Evolutionary conservation across 2,797 vertebrate genomes (phyloP), one percentile per base, ranked within the genome.

Genomic region (Anguilla anguilla): DNA sequence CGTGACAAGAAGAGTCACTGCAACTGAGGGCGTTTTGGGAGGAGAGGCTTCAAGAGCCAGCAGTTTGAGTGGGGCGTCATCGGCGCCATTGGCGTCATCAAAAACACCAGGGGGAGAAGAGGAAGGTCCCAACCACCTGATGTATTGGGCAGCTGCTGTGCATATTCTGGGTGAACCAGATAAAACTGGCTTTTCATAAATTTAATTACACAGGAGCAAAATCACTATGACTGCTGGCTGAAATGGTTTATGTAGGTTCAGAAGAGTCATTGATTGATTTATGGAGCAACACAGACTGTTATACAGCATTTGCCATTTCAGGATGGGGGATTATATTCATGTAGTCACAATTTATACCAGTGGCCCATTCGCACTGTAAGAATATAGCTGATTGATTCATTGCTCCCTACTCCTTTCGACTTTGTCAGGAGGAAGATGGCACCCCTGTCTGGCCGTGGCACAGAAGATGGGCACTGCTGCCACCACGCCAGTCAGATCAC

Each of bases 401-500:
- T 39, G 74, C 35, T 77, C 13, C 74, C 74, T n/a, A 19, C 7
- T 43, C 7, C 43, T 77, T 77, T 39, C 22, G 69, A 17, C 74
- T 43, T 74, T 11, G 74, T 43, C 35, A 43, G 74, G 35, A 5
- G 59, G 81, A 46, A 28, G 46, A 84, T 53, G 43, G 13, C 57
- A 64, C 28, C 86, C 59, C n/a, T 64, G 0, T 83, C 43, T 83
- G 19, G 2, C 10, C 10, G 22, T 83, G 81, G 22, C 81, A 51
- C 39, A 53, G 81, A 43, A n/a, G 49, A 83, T 25, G 49, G 22
- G 31, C 43, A 53, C 39, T 83, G 31, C 6, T 39, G 10, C 81
- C 35, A 53, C 82, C 53, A 51, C 57, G 83, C 51, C 81, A 87
- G 61, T 72, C 51, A 49, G 79, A 69, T 77, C 82, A n/a, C 67